Conservation (phyloP, 2,888 invertebrate species). For the Ennomos quercinarius region DNA sequence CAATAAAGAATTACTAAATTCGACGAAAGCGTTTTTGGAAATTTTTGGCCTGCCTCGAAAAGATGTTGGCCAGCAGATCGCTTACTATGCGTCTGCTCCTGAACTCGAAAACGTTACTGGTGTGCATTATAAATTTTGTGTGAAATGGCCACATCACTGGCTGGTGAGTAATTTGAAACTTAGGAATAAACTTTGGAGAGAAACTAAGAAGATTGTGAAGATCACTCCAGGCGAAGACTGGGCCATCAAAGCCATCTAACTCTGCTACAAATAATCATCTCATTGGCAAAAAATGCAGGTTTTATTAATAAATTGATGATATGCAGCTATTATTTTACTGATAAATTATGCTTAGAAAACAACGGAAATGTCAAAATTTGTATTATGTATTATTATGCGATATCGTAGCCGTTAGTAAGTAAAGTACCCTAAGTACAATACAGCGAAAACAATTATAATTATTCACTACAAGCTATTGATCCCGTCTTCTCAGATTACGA, state of each 20-base stretch:
- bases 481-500: too few relatives aligned
- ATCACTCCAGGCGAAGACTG: constrained; percentile 54
- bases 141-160: constrained; percentile 64
- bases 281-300: background rate
- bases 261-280: background rate
- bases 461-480: too few relatives aligned
- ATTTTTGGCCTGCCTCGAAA: constrained; percentile 63
- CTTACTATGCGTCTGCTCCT: constrained; percentile 62
- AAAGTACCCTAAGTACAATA: too few relatives aligned
- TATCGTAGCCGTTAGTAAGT: too few relatives aligned
- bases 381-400: too few relatives aligned
- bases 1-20: constrained; percentile 46
- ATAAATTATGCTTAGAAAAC: too few relatives aligned
- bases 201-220: constrained; percentile 62
- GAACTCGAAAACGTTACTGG: constrained; percentile 59
- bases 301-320: too few relatives aligned
- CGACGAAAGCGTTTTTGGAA: constrained; percentile 55
- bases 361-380: too few relatives aligned
- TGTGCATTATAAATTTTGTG: constrained; percentile 66
- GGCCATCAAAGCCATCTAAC: constrained; percentile 15
- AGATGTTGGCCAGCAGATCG: constrained; percentile 65
- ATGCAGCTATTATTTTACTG: too few relatives aligned
- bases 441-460: too few relatives aligned
- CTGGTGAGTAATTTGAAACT: constrained; percentile 51
- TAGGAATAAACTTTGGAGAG: constrained; percentile 63